Evolutionary conservation across 2,888 invertebrate species (phyloP), one percentile per base, ranked within the genome.

Genomic region (Hedychridium roseum): DNA sequence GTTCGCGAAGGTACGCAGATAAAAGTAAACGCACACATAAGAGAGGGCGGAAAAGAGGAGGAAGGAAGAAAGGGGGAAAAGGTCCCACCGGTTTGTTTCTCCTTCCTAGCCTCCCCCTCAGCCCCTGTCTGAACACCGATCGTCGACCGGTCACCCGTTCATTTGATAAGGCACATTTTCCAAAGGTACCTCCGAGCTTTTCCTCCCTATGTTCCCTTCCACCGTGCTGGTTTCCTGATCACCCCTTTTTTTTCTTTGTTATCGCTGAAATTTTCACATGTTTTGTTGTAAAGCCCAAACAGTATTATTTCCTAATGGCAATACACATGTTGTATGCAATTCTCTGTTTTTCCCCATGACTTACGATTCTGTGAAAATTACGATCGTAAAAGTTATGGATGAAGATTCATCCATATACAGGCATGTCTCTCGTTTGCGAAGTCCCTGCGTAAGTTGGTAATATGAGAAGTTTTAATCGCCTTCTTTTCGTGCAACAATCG

Each of bases 81-180:
- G 51, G 52, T 49, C 50, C 40, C 52, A 28, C 50, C 28, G 31
- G 14, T 43, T 38, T 38, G 39, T n/a, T 38, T 7, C 16, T 38
- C 34, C 36, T 18, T 48, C 42, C 34, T 39, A n/a, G 49, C 41
- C 55, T 52, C 45, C 32, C n/a, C n/a, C n/a, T n/a, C n/a, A n/a
- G n/a, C n/a, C n/a, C n/a, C n/a, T n/a, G n/a, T n/a, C n/a, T n/a
- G 41, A 50, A 43, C 43, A 46, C 60, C 60, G 64, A 63, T 66
- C 62, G 62, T 64, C 65, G 56, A 66, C 67, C 71, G 66, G 64
- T 70, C 71, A 68, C 53, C 66, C 70, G 71, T 70, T 71, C 60
- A 73, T 70, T 74, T 71, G 73, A 73, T 73, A 71, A 74, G 70
- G 67, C 67, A 66, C 60, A 47, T 60, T 66, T 64, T 58, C 57